Conservation (phyloP, 2,797 vertebrate species). For the Diplodus sargus region DNA sequence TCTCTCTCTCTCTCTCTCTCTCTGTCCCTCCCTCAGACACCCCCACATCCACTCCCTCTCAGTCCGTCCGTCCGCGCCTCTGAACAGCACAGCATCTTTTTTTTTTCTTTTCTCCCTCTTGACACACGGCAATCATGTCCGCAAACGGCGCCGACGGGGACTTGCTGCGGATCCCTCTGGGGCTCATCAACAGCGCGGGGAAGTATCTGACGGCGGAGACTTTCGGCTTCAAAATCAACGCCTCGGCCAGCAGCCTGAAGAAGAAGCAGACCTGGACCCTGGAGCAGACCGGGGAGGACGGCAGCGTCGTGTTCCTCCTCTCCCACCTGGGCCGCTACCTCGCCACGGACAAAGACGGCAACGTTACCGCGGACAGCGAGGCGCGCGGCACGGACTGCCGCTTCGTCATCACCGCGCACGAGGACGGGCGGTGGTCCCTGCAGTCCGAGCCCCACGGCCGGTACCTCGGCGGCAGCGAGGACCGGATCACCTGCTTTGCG, state of each 20-base stretch:
- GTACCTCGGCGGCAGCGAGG: slow-evolving; percentile 93
- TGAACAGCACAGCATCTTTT: slow-evolving; percentile 26
- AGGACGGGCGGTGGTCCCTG: slow-evolving; percentile 93
- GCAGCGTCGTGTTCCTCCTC: slow-evolving; percentile 87
- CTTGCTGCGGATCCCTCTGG: slow-evolving; percentile 92
- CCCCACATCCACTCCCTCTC: slow-evolving; percentile 26
- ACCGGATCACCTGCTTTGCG: slow-evolving; percentile 93
- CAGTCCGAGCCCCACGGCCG: slow-evolving; percentile 93
- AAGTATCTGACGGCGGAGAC: slow-evolving; percentile 96
- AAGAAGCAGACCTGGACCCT: slow-evolving; percentile 99
- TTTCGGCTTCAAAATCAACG: slow-evolving; percentile 97
- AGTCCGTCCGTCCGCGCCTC: slow-evolving; percentile 30
- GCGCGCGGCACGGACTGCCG: slow-evolving; percentile 89
- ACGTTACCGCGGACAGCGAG: slow-evolving; percentile 92
- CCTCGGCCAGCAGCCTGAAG: slow-evolving; percentile 94
- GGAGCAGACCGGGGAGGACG: slow-evolving; percentile 92
- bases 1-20: slow-evolving; percentile 16
- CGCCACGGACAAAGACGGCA: slow-evolving; percentile 94
- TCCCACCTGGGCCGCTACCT: slow-evolving; percentile 98
- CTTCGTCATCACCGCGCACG: slow-evolving; percentile 91
- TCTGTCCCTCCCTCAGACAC: slow-evolving; percentile 28
- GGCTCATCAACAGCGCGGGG: slow-evolving; percentile 92
- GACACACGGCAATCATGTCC: slow-evolving; percentile 82
- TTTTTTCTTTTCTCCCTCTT: slow-evolving; percentile 16
- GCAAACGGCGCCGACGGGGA: slow-evolving; percentile 84